These are phyloP conservation scores for Ceyx cyanopectus DNA, from an alignment of 2,113 vertebrate species.

Conservation along the genomic window DNA sequence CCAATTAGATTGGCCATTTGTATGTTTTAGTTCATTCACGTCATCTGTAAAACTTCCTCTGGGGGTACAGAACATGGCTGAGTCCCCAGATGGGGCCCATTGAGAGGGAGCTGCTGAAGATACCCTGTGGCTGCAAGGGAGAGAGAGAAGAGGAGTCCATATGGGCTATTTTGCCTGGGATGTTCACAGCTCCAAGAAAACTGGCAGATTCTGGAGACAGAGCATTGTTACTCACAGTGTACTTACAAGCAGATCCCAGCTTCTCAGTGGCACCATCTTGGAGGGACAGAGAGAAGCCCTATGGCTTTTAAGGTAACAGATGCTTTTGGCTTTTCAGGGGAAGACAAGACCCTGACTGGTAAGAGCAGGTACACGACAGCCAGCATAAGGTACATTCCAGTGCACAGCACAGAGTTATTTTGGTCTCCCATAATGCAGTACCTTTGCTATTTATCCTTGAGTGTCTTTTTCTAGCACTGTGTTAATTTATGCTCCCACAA, in stretches of 20 bases:
- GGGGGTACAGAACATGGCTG: background rate
- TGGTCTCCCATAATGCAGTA: slow-evolving; percentile 1
- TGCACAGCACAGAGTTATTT: background rate
- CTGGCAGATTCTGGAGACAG: rapidly evolving
- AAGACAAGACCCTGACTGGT: background rate
- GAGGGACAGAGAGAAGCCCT: background rate
- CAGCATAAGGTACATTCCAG: background rate
- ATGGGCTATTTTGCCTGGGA: background rate
- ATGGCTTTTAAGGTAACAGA: background rate
- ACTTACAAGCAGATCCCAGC: background rate
- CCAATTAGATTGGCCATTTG: background rate
- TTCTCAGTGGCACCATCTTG: background rate
- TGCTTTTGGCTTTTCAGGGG: background rate
- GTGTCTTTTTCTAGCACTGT: no score
- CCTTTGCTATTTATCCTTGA: background rate
- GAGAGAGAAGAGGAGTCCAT: background rate
- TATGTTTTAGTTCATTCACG: background rate
- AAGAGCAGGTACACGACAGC: background rate
- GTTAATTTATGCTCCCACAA: no score
- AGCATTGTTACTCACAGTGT: background rate
- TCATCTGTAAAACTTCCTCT: background rate
- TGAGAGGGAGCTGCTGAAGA: background rate
- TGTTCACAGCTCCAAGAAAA: background rate
- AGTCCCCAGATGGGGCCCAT: background rate
- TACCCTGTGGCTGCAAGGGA: background rate